A percentile compares a stretch with the other conserved stretches of the same genome.
Evolutionary conservation across 2,113 vertebrate genomes (phyloP).

Genomic region (Onychorhynchus coronatus): DNA sequence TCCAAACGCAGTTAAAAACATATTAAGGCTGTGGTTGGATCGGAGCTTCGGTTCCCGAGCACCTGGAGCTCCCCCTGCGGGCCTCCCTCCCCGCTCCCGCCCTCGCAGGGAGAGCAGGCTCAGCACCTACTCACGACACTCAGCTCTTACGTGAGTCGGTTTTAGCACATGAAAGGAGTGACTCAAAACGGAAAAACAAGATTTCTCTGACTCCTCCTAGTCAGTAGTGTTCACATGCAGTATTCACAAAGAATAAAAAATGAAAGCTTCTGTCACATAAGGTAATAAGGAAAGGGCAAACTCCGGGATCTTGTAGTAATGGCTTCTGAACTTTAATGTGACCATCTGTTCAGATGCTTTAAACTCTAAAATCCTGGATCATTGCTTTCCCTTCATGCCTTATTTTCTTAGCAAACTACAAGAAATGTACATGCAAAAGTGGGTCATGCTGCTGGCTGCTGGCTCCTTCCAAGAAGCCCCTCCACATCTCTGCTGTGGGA

Average conservation of each 20-base stretch:
- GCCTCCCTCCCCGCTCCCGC: not conserved
- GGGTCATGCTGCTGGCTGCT: not conserved
- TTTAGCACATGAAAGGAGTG: not conserved
- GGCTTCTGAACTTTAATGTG: not conserved
- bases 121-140: fast-evolving
- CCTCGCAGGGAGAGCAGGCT: not conserved
- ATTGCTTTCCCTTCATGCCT: not conserved
- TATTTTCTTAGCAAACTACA: not conserved
- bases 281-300: not conserved
- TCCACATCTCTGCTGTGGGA: not conserved
- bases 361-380: not conserved
- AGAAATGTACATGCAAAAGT: not conserved
- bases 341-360: not conserved
- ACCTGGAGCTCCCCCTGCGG: constrained; percentile 27
- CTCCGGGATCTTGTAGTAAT: not conserved
- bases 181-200: not conserved
- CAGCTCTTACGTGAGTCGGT: not conserved
- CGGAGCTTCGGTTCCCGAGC: not conserved
- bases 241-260: not conserved
- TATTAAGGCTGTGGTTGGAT: fast-evolving
- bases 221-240: not conserved
- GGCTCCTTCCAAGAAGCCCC: not conserved
- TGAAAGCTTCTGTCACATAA: not conserved
- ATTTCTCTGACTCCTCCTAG: not conserved
- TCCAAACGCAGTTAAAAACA: fast-evolving